A percentile compares a stretch with the other conserved stretches of the same genome.
Evolutionary conservation across 2,113 vertebrate genomes (phyloP).

Genomic region (Phalacrocorax brasilianus): DNA sequence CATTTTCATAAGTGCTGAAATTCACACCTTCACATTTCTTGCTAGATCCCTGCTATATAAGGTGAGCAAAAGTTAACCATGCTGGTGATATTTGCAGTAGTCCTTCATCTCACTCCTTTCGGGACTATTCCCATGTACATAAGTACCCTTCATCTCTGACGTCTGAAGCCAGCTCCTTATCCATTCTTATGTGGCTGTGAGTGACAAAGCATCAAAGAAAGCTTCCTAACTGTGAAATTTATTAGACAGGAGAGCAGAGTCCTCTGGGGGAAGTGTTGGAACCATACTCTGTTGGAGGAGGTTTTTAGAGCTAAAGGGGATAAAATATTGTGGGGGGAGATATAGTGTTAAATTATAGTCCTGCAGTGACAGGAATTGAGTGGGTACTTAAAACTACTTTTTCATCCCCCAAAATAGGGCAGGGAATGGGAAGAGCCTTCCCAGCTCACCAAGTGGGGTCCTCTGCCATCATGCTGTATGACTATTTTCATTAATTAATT

Average conservation of each 20-base stretch:
- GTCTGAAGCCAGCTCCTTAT: constrained; percentile 6
- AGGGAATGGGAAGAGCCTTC: neutral
- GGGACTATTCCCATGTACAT: neutral
- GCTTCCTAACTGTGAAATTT: constrained; percentile 24
- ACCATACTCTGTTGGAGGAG: neutral
- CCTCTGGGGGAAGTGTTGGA: constrained; percentile 20
- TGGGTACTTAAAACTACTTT: neutral
- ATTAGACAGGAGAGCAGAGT: constrained; percentile 33
- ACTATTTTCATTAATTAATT: neutral
- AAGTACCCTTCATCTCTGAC: constrained; percentile 8
- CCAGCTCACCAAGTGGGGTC: neutral
- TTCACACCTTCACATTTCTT: constrained; percentile 12
- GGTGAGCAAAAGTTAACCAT: constrained; percentile 38
- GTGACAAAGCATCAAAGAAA: constrained; percentile 20
- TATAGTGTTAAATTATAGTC: neutral
- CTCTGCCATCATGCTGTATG: neutral
- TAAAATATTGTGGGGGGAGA: neutral
- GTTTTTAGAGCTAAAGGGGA: neutral
- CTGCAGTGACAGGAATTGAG: neutral
- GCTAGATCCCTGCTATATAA: neutral
- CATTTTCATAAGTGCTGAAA: constrained; percentile 33
- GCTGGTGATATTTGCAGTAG: constrained; percentile 27
- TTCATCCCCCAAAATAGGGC: neutral
- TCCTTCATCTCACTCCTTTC: constrained; percentile 16
- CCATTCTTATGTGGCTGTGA: neutral